Conservation (phyloP, 2,113 vertebrate genomes). For the Uria lomvia region DNA sequence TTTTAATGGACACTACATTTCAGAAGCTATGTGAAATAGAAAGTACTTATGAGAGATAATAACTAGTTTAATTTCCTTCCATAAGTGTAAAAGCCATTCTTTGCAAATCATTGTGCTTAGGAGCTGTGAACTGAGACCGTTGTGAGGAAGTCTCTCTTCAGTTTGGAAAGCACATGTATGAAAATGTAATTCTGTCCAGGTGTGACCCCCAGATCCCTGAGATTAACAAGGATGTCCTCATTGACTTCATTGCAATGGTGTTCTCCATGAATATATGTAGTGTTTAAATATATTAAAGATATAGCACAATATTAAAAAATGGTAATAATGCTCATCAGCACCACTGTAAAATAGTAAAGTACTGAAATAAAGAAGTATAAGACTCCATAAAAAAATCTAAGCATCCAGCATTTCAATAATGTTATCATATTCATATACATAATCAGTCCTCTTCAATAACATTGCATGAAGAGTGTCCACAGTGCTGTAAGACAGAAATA, state of each 20-base stretch:
- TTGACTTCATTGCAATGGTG: background rate
- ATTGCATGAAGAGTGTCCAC: background rate
- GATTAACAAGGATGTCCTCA: background rate
- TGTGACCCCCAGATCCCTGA: background rate
- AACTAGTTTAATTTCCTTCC: constrained; percentile 32
- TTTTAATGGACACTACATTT: background rate
- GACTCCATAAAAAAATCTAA: background rate
- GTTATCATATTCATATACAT: background rate
- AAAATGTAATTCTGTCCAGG: background rate
- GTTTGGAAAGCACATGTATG: background rate
- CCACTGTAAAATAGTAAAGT: background rate
- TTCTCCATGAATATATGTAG: background rate
- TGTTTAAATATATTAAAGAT: background rate
- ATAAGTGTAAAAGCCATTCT: constrained; percentile 1
- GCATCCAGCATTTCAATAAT: background rate
- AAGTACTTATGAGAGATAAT: constrained; percentile 21
- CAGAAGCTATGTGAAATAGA: constrained; percentile 8
- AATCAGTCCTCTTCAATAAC: background rate
- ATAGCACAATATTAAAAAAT: background rate
- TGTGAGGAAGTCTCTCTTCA: background rate
- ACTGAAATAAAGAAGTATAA: background rate
- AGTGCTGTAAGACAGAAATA: background rate
- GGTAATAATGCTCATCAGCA: background rate
- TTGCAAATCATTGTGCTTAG: constrained; percentile 25
- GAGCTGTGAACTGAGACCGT: background rate